Percentiles rank a stretch among this genome's conserved stretches.
These are phyloP conservation scores for Actenoides lindsayi DNA, from an alignment of 2,113 vertebrate genomes.

Conservation along the genomic window DNA sequence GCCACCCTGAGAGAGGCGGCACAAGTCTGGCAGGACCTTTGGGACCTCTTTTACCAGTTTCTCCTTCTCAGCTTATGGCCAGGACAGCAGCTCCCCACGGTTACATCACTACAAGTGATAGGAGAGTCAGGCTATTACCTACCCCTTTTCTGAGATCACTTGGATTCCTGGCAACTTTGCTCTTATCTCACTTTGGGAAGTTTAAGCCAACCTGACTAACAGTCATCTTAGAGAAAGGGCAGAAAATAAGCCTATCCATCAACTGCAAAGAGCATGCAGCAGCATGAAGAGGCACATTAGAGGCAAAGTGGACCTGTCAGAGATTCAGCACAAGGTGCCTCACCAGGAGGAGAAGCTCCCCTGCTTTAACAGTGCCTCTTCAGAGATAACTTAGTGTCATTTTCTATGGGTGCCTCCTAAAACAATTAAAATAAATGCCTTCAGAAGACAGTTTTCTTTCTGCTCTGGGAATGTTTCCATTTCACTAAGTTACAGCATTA, in stretches of 20 bases:
- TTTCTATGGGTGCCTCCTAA: neutral
- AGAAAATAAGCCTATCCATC: neutral
- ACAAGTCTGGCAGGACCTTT: neutral
- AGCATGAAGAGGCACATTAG: neutral
- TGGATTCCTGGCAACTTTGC: neutral
- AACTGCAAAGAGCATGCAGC: neutral
- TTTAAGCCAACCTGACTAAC: neutral
- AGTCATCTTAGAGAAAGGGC: neutral
- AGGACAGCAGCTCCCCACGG: neutral
- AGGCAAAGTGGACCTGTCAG: neutral
- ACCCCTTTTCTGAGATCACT: neutral
- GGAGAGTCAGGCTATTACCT: neutral
- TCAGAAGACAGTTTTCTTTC: neutral
- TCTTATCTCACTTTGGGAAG: neutral
- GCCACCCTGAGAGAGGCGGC: neutral
- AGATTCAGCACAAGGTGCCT: neutral
- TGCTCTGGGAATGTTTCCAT: constrained; percentile 41
- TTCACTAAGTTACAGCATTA: neutral
- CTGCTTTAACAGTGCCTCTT: neutral
- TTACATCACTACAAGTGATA: neutral
- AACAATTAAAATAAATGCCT: neutral
- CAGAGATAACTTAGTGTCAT: neutral
- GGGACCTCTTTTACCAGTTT: neutral
- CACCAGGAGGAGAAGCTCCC: neutral
- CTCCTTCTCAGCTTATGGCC: neutral